These are phyloP conservation scores for Acleris laterana DNA, from an alignment of 2,888 invertebrate species.

Conservation along the genomic window DNA sequence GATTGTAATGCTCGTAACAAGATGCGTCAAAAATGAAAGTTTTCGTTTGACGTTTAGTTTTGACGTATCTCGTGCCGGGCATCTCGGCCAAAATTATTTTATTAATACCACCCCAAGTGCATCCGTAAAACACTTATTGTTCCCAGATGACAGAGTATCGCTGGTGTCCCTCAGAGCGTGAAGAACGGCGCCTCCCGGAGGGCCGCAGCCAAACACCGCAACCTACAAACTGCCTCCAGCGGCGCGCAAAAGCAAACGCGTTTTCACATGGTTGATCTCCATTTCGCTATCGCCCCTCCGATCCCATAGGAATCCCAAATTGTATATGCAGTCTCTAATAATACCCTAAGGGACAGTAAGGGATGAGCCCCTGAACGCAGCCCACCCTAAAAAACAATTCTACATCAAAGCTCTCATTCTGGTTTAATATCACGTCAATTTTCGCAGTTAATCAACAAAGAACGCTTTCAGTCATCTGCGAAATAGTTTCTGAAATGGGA, in stretches of 20 bases:
- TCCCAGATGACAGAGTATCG: slow-evolving; percentile 54
- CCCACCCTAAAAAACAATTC: slow-evolving; percentile 35
- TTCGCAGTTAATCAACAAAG: slow-evolving; percentile 33
- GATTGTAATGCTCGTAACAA: no score
- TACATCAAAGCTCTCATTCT: slow-evolving; percentile 27
- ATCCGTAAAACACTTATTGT: slow-evolving; percentile 46
- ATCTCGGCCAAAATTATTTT: no score
- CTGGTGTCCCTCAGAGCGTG: slow-evolving; percentile 60
- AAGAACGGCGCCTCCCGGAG: slow-evolving; percentile 63
- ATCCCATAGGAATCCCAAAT: slow-evolving; percentile 79
- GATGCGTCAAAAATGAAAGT: no score
- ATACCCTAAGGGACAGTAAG: slow-evolving; percentile 66
- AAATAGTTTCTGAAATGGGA: background rate
- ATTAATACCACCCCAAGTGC: no score
- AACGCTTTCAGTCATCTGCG: background rate
- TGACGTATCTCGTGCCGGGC: no score
- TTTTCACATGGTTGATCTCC: slow-evolving; percentile 81
- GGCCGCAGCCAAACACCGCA: slow-evolving; percentile 67
- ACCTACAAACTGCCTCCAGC: slow-evolving; percentile 78
- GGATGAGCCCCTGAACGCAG: slow-evolving; percentile 24
- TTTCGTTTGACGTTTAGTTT: no score
- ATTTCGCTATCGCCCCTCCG: slow-evolving; percentile 72
- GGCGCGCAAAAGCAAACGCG: slow-evolving; percentile 81
- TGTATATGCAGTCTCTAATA: slow-evolving; percentile 77
- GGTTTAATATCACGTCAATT: slow-evolving; percentile 35